Percentiles rank a stretch among this genome's conserved stretches.
phyloP scores from a whole-genome alignment of 2,113 vertebrate species.

The Brachypodius melanocephalos region DNA sequence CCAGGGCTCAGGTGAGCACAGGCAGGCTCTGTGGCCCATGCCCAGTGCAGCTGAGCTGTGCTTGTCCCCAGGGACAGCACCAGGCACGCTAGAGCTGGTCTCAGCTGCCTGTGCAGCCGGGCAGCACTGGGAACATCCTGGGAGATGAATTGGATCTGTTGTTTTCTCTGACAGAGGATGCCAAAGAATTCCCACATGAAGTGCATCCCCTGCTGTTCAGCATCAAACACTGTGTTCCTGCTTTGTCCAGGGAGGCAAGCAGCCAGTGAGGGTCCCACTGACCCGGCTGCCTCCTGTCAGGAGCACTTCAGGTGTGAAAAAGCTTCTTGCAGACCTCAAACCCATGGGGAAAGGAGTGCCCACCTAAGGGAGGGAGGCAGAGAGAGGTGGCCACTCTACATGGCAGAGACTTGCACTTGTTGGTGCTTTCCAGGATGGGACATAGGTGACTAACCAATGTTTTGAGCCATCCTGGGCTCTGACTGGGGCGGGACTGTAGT shows the following conservation, averaged over 20 bases:
- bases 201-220: not conserved
- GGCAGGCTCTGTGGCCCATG: accelerated
- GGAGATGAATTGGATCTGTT: constrained; percentile 22
- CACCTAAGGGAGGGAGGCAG: not conserved
- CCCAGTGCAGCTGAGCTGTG: not conserved
- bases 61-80: not conserved
- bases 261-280: not conserved
- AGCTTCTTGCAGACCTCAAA: not conserved
- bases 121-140: constrained; percentile 25
- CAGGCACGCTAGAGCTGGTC: not conserved
- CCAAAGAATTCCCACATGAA: constrained; percentile 48
- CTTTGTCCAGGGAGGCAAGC: not conserved
- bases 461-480: not conserved
- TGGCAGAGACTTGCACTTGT: not conserved
- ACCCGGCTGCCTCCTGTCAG: not conserved
- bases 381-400: not conserved
- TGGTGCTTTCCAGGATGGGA: not conserved
- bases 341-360: not conserved
- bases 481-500: not conserved
- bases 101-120: not conserved
- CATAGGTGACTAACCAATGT: not conserved
- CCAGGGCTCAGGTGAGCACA: not conserved
- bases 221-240: not conserved
- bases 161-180: constrained; percentile 17
- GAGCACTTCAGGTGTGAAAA: not conserved